Base-by-base conservation (phyloP, 2,888 invertebrate species). In the Philaethria dido region DNA sequence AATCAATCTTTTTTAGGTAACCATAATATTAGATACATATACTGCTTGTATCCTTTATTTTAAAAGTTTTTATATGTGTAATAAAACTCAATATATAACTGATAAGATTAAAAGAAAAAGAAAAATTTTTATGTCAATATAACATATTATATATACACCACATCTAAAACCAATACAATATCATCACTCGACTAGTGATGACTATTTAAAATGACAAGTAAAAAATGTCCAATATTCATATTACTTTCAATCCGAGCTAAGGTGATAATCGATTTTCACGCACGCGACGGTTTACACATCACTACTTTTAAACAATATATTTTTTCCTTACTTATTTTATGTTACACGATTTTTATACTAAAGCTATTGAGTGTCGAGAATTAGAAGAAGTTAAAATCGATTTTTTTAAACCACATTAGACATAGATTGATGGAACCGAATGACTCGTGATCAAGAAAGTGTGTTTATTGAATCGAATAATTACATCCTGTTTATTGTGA, bases 231-330 rank as follows among this genome's bases (percentile, higher is more conserved):
- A 25, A 39, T 52, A 63, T 63, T 44, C 29, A 63, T 63, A 16
- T 45, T 42, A 48, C 18, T 42, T 39, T 48, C 36, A 48, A 47
- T n/a, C 61, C 36, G 36, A 61, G 14, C 45, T 20, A 25, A 64
- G n/a, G 45, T 45, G 44, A 42, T 64, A 64, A 64, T 60, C 64
- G 59, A 64, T 64, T 64, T 59, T 59, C 64, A 64, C 59, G 64
- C 64, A 64, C 59, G 59, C 64, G 64, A 64, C 48, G 29, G 3
- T 48, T 50, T 42, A 48, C 59, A 64, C 64, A 44, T 64, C 64
- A 64, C 64, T 64, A 64, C 48, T 52, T 36, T 25, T 48, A 59
- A 59, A 59, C 18, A 63, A 63, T 54, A 33, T 50, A 33, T 42
- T 64, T 48, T 64, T 64, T 36, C 11, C 42, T 29, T 39, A 13